Conservation (phyloP, 1,140 invertebrate genomes). For the Armadillidium nasatum region DNA sequence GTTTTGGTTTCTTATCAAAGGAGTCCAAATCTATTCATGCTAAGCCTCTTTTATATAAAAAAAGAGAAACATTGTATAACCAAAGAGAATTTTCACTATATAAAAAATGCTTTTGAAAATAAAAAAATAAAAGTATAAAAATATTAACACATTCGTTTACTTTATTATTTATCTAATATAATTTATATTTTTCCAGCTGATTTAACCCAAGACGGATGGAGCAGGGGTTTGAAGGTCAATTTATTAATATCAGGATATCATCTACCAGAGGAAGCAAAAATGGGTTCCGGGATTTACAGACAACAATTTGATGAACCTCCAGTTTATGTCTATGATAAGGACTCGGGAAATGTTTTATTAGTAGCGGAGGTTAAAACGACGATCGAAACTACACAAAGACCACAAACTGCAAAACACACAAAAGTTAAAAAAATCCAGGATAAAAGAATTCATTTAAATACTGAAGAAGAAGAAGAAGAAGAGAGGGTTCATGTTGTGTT, state of each 20-base stretch:
- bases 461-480: neutral
- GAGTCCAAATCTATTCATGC: too few species aligned
- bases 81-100: too few species aligned
- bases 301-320: slow-evolving; percentile 52
- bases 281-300: slow-evolving; percentile 59
- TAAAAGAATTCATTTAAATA: neutral
- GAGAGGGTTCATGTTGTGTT: neutral
- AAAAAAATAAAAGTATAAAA: too few species aligned
- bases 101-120: too few species aligned
- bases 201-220: slow-evolving; percentile 54
- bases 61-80: too few species aligned
- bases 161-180: too few species aligned
- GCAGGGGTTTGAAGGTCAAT: slow-evolving; percentile 56
- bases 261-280: slow-evolving; percentile 51
- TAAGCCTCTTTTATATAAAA: too few species aligned
- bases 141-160: too few species aligned
- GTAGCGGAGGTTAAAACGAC: slow-evolving; percentile 30
- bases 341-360: slow-evolving; percentile 33
- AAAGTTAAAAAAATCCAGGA: neutral
- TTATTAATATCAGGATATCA: slow-evolving; percentile 58
- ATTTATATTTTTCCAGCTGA: neutral
- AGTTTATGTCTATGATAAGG: slow-evolving; percentile 43
- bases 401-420: neutral
- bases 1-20: too few species aligned
- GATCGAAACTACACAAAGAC: neutral